Conservation (phyloP, 1,140 invertebrate genomes). For the Thrips palmi region DNA sequence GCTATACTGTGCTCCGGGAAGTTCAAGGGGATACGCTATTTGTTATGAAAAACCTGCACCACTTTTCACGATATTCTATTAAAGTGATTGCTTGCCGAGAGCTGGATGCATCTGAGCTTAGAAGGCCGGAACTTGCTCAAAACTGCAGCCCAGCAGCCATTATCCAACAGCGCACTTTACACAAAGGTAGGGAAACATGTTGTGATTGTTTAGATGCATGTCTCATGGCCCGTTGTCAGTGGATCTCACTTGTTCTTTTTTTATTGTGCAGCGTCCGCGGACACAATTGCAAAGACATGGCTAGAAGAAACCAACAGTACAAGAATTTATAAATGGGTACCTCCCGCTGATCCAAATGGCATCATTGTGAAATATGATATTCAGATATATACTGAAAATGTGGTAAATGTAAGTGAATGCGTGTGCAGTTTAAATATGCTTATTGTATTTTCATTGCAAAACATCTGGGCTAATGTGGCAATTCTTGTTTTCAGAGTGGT, state of each 20-base stretch:
- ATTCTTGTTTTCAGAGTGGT: too few species aligned
- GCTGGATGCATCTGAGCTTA: slow-evolving; percentile 18
- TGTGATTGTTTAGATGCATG: too few species aligned
- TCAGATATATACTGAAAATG: slow-evolving; percentile 43
- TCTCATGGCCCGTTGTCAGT: not conserved
- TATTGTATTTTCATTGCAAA: too few species aligned
- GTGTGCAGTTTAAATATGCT: too few species aligned
- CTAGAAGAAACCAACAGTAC: slow-evolving; percentile 12
- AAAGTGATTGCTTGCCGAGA: slow-evolving; percentile 51
- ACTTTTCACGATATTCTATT: slow-evolving; percentile 54
- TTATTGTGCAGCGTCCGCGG: too few species aligned
- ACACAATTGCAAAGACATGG: too few species aligned
- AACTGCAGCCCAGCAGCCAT: slow-evolving; percentile 17
- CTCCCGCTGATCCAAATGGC: slow-evolving; percentile 69
- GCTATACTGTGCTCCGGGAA: slow-evolving; percentile 6
- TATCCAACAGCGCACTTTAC: too few species aligned
- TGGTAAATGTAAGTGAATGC: slow-evolving; percentile 37
- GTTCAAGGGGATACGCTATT: slow-evolving; percentile 20
- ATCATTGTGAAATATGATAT: slow-evolving; percentile 67
- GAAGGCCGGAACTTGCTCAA: slow-evolving; percentile 7
- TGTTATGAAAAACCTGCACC: slow-evolving; percentile 39
- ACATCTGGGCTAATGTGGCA: too few species aligned
- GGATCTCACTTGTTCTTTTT: not conserved
- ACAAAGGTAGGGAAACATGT: too few species aligned
- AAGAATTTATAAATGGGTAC: slow-evolving; percentile 43